These are phyloP conservation scores for Macquaria ambigua DNA, from an alignment of 2,113 vertebrate genomes.

Conservation along the genomic window DNA sequence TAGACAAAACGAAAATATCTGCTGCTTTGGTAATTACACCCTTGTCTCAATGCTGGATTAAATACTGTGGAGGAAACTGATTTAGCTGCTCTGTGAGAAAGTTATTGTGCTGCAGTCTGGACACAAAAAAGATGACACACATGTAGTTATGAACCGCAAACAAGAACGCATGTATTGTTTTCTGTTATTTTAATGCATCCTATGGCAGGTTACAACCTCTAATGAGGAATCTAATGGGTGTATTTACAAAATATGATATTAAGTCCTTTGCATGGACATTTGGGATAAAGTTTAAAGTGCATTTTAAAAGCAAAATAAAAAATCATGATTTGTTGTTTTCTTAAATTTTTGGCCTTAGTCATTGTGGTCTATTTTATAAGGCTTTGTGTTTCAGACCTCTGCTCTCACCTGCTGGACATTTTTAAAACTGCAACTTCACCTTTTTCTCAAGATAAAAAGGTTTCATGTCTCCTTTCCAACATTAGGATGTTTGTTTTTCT, in stretches of 20 bases:
- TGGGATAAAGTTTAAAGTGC: neutral
- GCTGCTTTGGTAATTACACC: conserved; percentile 73
- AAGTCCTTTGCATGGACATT: neutral
- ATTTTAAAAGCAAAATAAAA: neutral
- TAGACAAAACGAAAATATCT: conserved; percentile 80
- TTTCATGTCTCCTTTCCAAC: neutral
- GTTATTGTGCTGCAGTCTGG: neutral
- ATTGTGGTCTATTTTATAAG: neutral
- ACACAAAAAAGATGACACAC: neutral
- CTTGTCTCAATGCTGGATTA: conserved; percentile 61
- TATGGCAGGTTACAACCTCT: too few relatives aligned
- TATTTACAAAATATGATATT: neutral
- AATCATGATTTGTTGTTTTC: too few relatives aligned
- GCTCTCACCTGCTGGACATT: conserved; percentile 75
- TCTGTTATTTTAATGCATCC: neutral
- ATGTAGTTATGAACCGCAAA: neutral
- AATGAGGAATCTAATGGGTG: neutral
- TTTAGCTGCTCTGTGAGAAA: conserved; percentile 53
- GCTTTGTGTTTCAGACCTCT: conserved; percentile 52
- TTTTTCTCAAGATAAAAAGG: neutral
- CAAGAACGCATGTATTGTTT: neutral
- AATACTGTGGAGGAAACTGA: conserved; percentile 51
- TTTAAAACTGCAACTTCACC: conserved; percentile 49
- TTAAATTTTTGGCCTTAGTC: neutral
- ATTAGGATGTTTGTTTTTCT: neutral